Evolutionary conservation across 2,113 vertebrate species (phyloP), one percentile per base, ranked within the genome.

Genomic region (Garra rufa): DNA sequence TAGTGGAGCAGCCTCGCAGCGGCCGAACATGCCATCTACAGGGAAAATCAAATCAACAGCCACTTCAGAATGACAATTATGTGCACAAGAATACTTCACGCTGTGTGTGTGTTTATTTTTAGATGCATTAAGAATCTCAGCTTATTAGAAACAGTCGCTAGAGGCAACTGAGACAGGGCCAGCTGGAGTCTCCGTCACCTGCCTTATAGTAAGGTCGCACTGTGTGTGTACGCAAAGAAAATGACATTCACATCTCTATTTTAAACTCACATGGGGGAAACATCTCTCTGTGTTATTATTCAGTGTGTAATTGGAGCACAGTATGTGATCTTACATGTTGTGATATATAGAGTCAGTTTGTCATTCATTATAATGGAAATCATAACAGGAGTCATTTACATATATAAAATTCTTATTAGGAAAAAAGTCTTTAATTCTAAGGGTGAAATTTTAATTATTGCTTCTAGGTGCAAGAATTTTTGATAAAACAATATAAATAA

Each of bases 1-100:
- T 84, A 90, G 90, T 0, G 96, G 96, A 50, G 93, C 71, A 86
- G 87, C 91, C 92, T 96, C 95, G 91, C 98, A 99, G 90, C 93
- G 96, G 91, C 97, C 97, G 70, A 99, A 97, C 93, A 96, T 92
- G 46, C 95, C 96, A 86, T 99, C 98, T 99, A 94, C 63, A 88
- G 82, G 50, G 78, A 28, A 28, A 82, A 26, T 67, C 10, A 59
- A 43, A 57, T 83, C 9, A 84, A 21, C 11, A 30, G 14, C 55
- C 50, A 24, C 14, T 65, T 24, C 21, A 28, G 14, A 52, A 9
- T 70, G 34, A 70, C 67, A 70, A 70, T n/a, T n/a, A 70, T 41
- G 19, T 67, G 15, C 38, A 69, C 9, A n/a, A 4, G 52, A 57
- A 57, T 57, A 52, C 19, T 65, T 30, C 43, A 59, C 74, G 67